Evolutionary conservation across 1,140 invertebrate genomes (phyloP).

Genomic region (Bombus polaris): DNA sequence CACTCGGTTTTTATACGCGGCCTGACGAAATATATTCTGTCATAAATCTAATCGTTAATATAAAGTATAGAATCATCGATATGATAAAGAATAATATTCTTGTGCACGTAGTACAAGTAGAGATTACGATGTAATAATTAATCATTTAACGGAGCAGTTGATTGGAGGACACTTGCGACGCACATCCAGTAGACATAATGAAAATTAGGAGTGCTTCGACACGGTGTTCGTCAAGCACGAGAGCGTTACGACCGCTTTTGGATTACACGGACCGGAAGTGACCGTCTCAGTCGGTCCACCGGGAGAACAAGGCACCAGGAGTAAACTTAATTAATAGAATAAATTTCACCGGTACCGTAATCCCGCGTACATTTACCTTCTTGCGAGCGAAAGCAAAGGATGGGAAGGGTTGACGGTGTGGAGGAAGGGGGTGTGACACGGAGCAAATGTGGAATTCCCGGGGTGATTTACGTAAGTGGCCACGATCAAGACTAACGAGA

Average conservation of each 20-base stretch:
- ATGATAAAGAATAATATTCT: neutral
- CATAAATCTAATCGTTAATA: too few relatives aligned
- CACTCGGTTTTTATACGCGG: too few relatives aligned
- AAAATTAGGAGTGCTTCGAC: slow-evolving; percentile 17
- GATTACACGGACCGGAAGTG: slow-evolving; percentile 42
- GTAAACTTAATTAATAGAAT: slow-evolving; percentile 74
- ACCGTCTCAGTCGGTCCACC: slow-evolving; percentile 44
- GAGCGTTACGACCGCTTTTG: neutral
- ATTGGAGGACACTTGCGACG: neutral
- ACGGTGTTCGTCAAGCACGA: neutral
- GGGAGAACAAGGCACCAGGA: slow-evolving; percentile 20
- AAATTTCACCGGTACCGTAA: slow-evolving; percentile 65
- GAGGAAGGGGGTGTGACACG: slow-evolving; percentile 13
- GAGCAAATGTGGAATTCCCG: slow-evolving; percentile 68
- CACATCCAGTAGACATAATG: neutral
- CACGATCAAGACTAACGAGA: slow-evolving; percentile 71
- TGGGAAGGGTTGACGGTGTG: neutral
- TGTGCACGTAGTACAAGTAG: too few relatives aligned
- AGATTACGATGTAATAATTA: neutral
- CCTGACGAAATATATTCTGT: too few relatives aligned
- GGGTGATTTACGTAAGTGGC: slow-evolving; percentile 72
- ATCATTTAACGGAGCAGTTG: neutral
- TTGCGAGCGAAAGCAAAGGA: slow-evolving; percentile 38
- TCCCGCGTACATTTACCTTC: slow-evolving; percentile 67
- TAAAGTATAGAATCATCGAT: too few relatives aligned